Base-by-base conservation (phyloP, 2,113 vertebrate genomes). In the Morone saxatilis region DNA sequence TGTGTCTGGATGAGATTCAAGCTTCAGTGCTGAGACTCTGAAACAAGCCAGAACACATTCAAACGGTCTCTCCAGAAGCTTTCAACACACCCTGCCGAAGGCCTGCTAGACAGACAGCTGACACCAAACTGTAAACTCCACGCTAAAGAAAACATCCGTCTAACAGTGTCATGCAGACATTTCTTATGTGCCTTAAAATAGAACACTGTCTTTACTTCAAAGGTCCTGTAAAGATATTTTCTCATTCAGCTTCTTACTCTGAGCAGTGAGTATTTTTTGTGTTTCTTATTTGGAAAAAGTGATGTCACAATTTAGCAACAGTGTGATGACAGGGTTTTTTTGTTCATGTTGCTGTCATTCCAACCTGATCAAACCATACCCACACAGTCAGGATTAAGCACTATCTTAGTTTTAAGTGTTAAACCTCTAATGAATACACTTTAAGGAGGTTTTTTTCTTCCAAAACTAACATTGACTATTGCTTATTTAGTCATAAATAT, bases 41-140 rank as follows among this genome's bases (percentile, higher is more conserved):
- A 81, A 86, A 78, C 83, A 85, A 86, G 83, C 86, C 70, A 79
- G 72, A 38, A 66, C 72, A 61, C 70, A 73, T 88, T 31, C 65
- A 83, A 73, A 50, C 10, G 17, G 73, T 40, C 17, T 40, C 47
- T 38, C 6, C 71, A 76, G 57, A 72, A 53, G 3, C 45, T 85
- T 85, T 45, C 66, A 78, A 62, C 71, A 51, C 57, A 51, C 11
- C 22, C 36, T 54, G 50, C 54, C 66, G 69, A 16, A 19, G 5
- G 5, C 22, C 69, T 36, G 62, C 22, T 38, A 69, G 13, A 73
- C 53, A 76, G 47, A 0, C 62, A 1, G 54, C 1, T 43, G 47
- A 59, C 61, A 62, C 11, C 25, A 50, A 69, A 60, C 61, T 14
- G 4, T 48, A n/a, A 63, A 73, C 45, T 45, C 11, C 45, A 48